Evolutionary conservation across 2,113 vertebrate genomes (phyloP).

Genomic region (Phycodurus eques): DNA sequence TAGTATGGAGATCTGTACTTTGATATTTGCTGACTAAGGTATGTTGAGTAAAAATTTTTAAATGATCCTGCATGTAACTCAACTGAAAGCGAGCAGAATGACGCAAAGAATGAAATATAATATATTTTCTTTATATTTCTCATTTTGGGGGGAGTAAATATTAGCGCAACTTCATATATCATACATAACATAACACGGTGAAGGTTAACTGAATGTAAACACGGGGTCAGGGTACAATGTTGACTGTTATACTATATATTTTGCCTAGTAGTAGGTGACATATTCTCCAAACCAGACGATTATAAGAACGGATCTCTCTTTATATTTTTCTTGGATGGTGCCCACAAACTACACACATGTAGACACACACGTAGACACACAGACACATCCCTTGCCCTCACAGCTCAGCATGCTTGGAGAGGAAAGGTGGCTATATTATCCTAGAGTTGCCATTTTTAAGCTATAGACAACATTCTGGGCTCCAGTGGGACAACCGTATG

Average conservation of each 20-base stretch:
- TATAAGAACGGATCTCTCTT: slow-evolving; percentile 55
- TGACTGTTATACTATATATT: slow-evolving; percentile 47
- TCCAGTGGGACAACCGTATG: slow-evolving; percentile 53
- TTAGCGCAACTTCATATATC: slow-evolving; percentile 41
- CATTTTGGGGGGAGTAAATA: slow-evolving; percentile 38
- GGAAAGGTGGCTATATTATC: slow-evolving; percentile 54
- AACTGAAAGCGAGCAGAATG: slow-evolving; percentile 15
- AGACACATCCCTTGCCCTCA: slow-evolving; percentile 36
- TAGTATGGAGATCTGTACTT: slow-evolving; percentile 12
- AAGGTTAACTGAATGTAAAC: slow-evolving; percentile 66
- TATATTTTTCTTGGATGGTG: slow-evolving; percentile 69
- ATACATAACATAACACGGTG: slow-evolving; percentile 55
- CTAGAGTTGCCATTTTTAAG: slow-evolving; percentile 63
- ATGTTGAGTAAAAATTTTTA: neutral
- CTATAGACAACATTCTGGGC: slow-evolving; percentile 57
- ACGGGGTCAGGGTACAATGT: slow-evolving; percentile 43
- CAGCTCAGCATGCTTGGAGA: slow-evolving; percentile 39
- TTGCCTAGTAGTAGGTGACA: slow-evolving; percentile 62
- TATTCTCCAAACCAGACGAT: slow-evolving; percentile 60
- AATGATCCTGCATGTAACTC: neutral
- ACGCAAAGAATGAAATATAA: slow-evolving; percentile 38
- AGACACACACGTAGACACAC: neutral
- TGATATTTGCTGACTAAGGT: neutral
- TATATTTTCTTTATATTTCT: slow-evolving; percentile 31
- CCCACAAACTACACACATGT: slow-evolving; percentile 30